These are phyloP conservation scores for Cosmopolites sordidus DNA, from an alignment of 2,888 invertebrate species.

Conservation along the genomic window DNA sequence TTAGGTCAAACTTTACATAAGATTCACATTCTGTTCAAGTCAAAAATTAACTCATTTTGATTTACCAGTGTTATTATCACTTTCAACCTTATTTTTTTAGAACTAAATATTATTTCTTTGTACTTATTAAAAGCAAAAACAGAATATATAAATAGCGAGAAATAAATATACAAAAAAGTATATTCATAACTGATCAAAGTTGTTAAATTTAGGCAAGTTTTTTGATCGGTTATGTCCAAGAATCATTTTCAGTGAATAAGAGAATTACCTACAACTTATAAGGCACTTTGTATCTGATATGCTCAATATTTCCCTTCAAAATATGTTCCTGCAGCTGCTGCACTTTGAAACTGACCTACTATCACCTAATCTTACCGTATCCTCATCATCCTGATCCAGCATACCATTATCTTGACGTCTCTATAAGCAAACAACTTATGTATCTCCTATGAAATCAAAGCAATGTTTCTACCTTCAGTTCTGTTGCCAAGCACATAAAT, in stretches of 20 bases:
- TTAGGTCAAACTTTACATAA: too few relatives aligned
- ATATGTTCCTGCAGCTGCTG: constrained; percentile 55
- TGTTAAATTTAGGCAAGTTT: neutral
- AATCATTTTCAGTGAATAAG: neutral
- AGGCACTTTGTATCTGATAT: constrained; percentile 17
- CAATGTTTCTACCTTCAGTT: constrained; percentile 67
- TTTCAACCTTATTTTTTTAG: too few relatives aligned
- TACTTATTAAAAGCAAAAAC: neutral
- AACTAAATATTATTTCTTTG: too few relatives aligned
- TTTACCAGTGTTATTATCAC: too few relatives aligned
- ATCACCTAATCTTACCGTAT: constrained; percentile 65
- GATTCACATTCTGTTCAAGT: too few relatives aligned
- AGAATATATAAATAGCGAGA: neutral
- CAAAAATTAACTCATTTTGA: too few relatives aligned
- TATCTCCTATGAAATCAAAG: neutral
- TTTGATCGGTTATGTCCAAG: neutral
- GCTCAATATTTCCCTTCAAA: constrained; percentile 19
- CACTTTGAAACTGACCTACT: constrained; percentile 65
- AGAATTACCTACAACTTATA: constrained; percentile 15
- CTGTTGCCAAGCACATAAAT: constrained; percentile 79
- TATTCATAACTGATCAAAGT: neutral
- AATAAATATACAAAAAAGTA: neutral
- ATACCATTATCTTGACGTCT: constrained; percentile 70
- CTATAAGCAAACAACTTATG: constrained; percentile 50
- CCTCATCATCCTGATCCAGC: constrained; percentile 57